phyloP scores from a whole-genome alignment of 2,888 invertebrate species.

The Lacanobia oleracea region DNA sequence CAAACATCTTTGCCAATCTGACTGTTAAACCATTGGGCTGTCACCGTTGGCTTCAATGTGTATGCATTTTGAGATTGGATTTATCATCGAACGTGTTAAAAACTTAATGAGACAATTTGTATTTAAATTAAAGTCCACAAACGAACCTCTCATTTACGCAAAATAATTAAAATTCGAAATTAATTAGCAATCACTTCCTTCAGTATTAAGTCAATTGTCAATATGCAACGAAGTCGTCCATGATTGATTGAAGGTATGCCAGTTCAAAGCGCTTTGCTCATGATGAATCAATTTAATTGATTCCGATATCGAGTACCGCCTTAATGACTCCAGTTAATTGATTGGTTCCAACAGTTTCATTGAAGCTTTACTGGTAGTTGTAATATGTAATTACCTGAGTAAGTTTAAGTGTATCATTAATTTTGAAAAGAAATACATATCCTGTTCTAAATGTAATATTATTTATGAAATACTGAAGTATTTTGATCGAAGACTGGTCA shows the following conservation, averaged over 20 bases:
- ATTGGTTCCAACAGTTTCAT: not conserved
- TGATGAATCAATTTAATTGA: conserved; percentile 39
- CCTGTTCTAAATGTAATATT: no score
- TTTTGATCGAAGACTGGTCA: no score
- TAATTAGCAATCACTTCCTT: conserved; percentile 34
- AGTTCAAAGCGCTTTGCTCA: not conserved
- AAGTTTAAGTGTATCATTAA: not conserved
- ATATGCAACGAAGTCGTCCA: not conserved
- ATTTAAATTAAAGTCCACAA: no score
- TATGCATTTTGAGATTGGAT: conserved; percentile 1
- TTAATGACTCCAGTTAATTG: conserved; percentile 29
- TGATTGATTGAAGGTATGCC: conserved; percentile 28
- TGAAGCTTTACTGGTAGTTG: not conserved
- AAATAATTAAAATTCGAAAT: conserved; percentile 26
- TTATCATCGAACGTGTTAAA: conserved; percentile 13
- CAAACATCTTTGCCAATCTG: no score
- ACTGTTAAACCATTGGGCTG: no score
- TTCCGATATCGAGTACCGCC: conserved; percentile 3
- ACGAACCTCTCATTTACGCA: conserved; percentile 1
- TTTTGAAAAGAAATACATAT: not conserved
- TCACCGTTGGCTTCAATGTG: no score
- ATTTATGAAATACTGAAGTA: no score
- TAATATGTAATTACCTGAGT: not conserved
- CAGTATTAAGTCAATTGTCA: conserved; percentile 15
- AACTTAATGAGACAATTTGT: not conserved